Evolutionary conservation across 2,888 invertebrate genomes (phyloP), one percentile per base, ranked within the genome.

Genomic region (Sphaerophoria rueppellii): DNA sequence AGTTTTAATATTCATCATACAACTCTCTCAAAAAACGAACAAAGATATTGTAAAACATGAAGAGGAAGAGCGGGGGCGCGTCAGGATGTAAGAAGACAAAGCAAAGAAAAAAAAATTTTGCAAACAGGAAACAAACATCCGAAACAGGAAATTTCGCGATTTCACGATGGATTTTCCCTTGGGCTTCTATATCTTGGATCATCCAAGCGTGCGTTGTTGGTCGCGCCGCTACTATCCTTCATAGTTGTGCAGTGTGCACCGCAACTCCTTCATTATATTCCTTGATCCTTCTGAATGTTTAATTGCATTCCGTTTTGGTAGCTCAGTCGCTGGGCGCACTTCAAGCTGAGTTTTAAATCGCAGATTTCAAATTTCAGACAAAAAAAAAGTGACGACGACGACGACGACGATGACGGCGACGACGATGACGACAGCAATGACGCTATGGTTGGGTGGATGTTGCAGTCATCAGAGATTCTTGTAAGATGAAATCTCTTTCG

Each of bases 1-100:
- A 71, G 74, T 78, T 83, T 83, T 72, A 83, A 83, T 80, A 83
- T 79, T 83, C 80, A 83, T 79, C 83, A 83, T 75, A 58, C 46
- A 16, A 11, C 69, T 50, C 67, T 32, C 67, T 55, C 16, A 40
- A 65, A 48, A 32, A 52, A 12, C 54, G n/a, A 35, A 35, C 37
- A 24, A 58, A 24, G 55, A 32, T 48, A 35, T 54, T 37, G n/a
- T 24, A 16, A 12, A 70, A 11, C 6, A 12, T 35, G 9, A 14
- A 46, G 32, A 35, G 48, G 48, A 16, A 65, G 35, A 43, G 6
- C 46, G 65, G 32, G 1, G 24, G 35, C 32, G 24, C 54, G 9
- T 40, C 32, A 67, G 67, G 24, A 67, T 67, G 43, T 54, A 67
- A 2, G 32, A 40, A 67, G 24, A 35, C 32, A 63, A 11, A 46